Evolutionary conservation across 1,140 invertebrate species (phyloP).

Genomic region (Pseudoatta argentina): DNA sequence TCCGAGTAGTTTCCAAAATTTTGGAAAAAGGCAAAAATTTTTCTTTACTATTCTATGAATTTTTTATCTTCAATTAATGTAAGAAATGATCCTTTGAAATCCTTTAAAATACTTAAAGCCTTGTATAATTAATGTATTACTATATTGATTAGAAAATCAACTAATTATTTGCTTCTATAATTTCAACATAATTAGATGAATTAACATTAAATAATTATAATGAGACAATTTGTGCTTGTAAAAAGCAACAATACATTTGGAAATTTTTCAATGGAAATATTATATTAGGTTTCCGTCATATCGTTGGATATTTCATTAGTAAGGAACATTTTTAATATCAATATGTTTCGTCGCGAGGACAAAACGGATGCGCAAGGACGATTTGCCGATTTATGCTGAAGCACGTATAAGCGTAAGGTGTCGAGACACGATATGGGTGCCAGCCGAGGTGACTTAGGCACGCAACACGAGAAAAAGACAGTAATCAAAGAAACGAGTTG

Average conservation of each 20-base stretch:
- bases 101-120: too few relatives aligned
- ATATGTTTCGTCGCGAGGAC: conserved; percentile 34
- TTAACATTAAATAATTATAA: background rate
- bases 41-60: too few relatives aligned
- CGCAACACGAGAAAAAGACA: conserved; percentile 30
- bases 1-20: too few relatives aligned
- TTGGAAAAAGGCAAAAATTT: too few relatives aligned
- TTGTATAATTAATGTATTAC: too few relatives aligned
- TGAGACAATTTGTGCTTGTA: background rate
- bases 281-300: background rate
- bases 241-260: background rate
- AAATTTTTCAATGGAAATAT: background rate
- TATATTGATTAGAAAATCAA: background rate
- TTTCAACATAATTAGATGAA: background rate
- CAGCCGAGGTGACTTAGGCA: conserved; percentile 48
- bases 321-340: background rate
- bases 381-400: conserved; percentile 55
- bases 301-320: background rate
- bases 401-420: conserved; percentile 57
- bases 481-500: conserved; percentile 42
- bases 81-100: too few relatives aligned
- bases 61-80: too few relatives aligned
- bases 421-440: conserved; percentile 49
- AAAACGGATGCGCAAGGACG: conserved; percentile 25
- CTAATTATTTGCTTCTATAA: background rate